Percentiles rank a stretch among this genome's conserved stretches.
Evolutionary conservation across 2,113 vertebrate genomes (phyloP).

Genomic region (Eidolon helvum): DNA sequence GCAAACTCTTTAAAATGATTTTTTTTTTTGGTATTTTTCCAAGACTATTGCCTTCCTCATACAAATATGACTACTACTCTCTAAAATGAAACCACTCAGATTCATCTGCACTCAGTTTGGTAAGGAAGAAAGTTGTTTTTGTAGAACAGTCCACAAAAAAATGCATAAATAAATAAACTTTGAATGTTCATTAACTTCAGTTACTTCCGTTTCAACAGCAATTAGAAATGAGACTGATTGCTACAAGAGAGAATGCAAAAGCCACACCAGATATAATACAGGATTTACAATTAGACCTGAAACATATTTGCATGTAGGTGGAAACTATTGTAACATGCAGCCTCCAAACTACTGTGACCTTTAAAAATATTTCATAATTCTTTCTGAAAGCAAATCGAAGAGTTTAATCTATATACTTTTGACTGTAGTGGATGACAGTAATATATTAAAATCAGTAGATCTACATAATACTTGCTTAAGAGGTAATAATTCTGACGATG

Average conservation of each 20-base stretch:
- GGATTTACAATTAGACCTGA: constrained; percentile 78
- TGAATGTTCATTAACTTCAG: constrained; percentile 83
- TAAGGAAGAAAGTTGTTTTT: constrained; percentile 77
- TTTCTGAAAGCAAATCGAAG: constrained; percentile 15
- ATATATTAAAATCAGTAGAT: not conserved
- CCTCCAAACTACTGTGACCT: not conserved
- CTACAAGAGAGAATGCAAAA: constrained; percentile 80
- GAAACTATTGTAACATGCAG: constrained; percentile 24
- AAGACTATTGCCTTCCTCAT: constrained; percentile 66
- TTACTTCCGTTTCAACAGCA: constrained; percentile 81
- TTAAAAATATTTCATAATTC: constrained; percentile 27
- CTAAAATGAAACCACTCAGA: constrained; percentile 71
- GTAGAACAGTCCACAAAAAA: constrained; percentile 70
- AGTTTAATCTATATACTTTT: not conserved
- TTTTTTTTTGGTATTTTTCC: constrained; percentile 51
- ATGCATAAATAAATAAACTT: constrained; percentile 81
- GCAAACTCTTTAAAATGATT: constrained; percentile 63
- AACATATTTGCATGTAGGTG: constrained; percentile 75
- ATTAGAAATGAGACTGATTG: constrained; percentile 79
- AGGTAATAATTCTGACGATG: not conserved
- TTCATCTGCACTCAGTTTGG: constrained; percentile 70
- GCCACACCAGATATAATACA: constrained; percentile 78
- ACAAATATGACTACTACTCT: constrained; percentile 36
- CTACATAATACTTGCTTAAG: not conserved
- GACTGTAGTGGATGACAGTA: not conserved